Evolutionary conservation across 2,888 invertebrate genomes (phyloP), one percentile per base, ranked within the genome.

Genomic region (Nomada fucata): DNA sequence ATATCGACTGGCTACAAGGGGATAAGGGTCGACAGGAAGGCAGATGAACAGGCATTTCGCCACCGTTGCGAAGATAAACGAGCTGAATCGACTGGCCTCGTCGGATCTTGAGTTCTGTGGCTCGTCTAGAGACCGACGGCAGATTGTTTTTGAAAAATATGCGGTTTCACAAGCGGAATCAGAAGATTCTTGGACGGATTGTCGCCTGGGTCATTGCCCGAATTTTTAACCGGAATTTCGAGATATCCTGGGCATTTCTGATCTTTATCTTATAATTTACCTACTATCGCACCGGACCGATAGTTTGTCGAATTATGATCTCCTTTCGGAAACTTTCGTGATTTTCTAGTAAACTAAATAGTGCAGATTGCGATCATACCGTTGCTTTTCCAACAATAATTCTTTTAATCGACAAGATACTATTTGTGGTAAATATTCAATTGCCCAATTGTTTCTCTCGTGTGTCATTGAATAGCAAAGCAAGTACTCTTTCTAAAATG

Each of bases 21-120:
- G 73, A 82, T 68, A 80, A 80, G 80, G 83, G 83, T 81, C 77
- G 85, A 86, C 86, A 78, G 83, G 79, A 84, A 84, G 78, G 70
- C 82, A 64, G 89, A 88, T 79, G 90, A 89, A 87, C 87, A 85
- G 86, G 79, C 86, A 84, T 82, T 87, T 57, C 20, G 23, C 57
- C 26, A n/a, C 42, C 42, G 67, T 47, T 67, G 53, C 42, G 3
- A 69, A 57, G 60, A 82, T 23, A 60, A 63, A 84, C 71, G 77
- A 72, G 55, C 29, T 36, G 70, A 53, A 55, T 82, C 70, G 76
- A 44, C 47, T 59, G 60, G 79, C 52, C 57, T 13, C 44, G 10
- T 11, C 59, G 61, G 75, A 72, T 67, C 61, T 71, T 11, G 50
- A 23, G 15, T 61, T 55, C 13, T 74, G 44, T 10, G 64, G 52